Percentiles rank a stretch among this genome's conserved stretches.
Conservation (phyloP, 2,113 vertebrate genomes). For the Pachycephala philippinensis region DNA sequence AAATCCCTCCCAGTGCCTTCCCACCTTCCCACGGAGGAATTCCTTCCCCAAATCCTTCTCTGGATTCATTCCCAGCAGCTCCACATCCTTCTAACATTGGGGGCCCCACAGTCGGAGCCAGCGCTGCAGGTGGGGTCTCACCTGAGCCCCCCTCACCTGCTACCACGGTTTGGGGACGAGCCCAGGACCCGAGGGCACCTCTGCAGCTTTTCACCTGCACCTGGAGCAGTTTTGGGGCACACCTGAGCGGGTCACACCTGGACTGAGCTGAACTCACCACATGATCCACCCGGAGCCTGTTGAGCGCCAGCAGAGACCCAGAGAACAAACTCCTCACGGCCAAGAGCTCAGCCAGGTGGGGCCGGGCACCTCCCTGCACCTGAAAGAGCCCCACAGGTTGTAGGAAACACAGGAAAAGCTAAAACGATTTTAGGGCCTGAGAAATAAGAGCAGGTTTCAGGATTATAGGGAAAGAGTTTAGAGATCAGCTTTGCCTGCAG, state of each 20-base stretch:
- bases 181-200: not conserved
- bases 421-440: too few species aligned
- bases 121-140: not conserved
- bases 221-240: not conserved
- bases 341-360: slow-evolving; percentile 73
- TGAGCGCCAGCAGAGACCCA: slow-evolving; percentile 73
- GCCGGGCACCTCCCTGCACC: slow-evolving; percentile 81
- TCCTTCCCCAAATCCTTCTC: not conserved
- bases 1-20: not conserved
- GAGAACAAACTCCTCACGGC: slow-evolving; percentile 78
- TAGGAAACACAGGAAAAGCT: too few species aligned
- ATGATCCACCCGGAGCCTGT: slow-evolving; percentile 53
- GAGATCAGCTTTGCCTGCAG: too few species aligned
- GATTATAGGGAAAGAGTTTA: too few species aligned
- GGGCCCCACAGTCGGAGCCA: not conserved
- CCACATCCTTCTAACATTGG: not conserved
- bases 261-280: slow-evolving; percentile 75
- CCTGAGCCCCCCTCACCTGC: not conserved
- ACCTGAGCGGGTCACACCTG: accelerated
- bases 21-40: not conserved
- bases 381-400: slow-evolving; percentile 31
- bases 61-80: not conserved
- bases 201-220: accelerated
- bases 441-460: not conserved
- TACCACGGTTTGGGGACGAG: not conserved